Conservation (phyloP, 1,140 invertebrate species). For the Atta colombica region DNA sequence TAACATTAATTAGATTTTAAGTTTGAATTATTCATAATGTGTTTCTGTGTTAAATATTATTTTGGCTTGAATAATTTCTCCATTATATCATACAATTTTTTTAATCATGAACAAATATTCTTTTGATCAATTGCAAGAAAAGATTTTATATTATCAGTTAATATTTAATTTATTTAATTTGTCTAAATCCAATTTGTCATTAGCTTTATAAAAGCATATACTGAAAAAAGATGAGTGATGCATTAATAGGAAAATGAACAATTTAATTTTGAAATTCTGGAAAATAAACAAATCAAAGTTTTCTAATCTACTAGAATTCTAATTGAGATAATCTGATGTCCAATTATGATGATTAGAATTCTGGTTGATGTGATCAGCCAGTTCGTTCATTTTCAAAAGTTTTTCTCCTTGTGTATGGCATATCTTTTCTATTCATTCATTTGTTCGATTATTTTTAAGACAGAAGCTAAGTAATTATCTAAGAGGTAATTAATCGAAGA, state of each 20-base stretch:
- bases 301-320: too few species aligned
- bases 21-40: neutral
- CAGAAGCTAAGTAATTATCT: neutral
- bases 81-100: neutral
- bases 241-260: too few species aligned
- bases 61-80: neutral
- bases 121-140: neutral
- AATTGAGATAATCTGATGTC: too few species aligned
- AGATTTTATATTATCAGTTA: neutral
- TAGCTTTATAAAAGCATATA: neutral
- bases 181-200: neutral
- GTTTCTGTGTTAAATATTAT: neutral
- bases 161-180: neutral
- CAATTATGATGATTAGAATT: too few species aligned
- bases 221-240: too few species aligned
- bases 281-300: too few species aligned
- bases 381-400: too few species aligned
- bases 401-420: too few species aligned
- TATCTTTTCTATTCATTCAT: neutral
- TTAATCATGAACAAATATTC: neutral
- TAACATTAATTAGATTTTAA: neutral
- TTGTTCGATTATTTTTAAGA: neutral
- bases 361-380: too few species aligned
- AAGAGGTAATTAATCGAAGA: slow-evolving; percentile 19
- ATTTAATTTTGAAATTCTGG: too few species aligned